A percentile compares a stretch with the other conserved stretches of the same genome.
phyloP scores from a whole-genome alignment of 2,797 vertebrate genomes.

The Pseudochirops cupreus region DNA sequence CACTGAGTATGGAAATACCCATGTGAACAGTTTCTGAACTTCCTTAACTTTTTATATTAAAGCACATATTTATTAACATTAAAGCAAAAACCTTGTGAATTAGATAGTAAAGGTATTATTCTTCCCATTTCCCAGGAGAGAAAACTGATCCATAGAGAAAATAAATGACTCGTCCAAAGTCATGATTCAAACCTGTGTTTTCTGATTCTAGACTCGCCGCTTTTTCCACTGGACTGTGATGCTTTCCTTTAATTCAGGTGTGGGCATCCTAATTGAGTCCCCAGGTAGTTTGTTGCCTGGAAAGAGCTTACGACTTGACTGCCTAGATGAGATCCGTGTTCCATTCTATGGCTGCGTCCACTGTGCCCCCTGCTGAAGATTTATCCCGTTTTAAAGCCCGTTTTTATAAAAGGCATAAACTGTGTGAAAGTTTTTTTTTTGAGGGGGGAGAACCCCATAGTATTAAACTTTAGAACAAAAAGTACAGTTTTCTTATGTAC shows the following conservation, averaged over 20 bases:
- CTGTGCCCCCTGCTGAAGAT: slow-evolving; percentile 34
- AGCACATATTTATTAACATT: neutral
- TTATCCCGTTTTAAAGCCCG: neutral
- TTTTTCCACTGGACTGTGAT: neutral
- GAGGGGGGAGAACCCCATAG: slow-evolving; percentile 58
- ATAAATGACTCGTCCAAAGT: neutral
- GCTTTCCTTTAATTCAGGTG: neutral
- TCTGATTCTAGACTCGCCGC: neutral
- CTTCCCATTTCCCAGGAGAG: neutral
- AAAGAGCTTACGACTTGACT: slow-evolving; percentile 23
- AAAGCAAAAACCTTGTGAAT: neutral
- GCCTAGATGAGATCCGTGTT: slow-evolving; percentile 5
- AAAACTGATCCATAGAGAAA: neutral
- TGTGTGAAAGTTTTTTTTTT: neutral
- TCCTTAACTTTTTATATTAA: neutral
- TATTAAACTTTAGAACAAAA: slow-evolving; percentile 63
- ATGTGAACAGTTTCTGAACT: neutral
- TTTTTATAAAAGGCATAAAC: slow-evolving; percentile 10
- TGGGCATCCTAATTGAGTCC: neutral
- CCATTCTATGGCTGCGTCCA: neutral
- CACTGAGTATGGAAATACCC: slow-evolving; percentile 4
- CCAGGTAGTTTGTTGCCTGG: slow-evolving; percentile 16
- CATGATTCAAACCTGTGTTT: neutral
- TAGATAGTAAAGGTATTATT: neutral
- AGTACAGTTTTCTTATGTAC: slow-evolving; percentile 63